These are phyloP conservation scores for Heliopora coerulea DNA, from an alignment of 92 coral and sea anemone species.

Conservation along the genomic window DNA sequence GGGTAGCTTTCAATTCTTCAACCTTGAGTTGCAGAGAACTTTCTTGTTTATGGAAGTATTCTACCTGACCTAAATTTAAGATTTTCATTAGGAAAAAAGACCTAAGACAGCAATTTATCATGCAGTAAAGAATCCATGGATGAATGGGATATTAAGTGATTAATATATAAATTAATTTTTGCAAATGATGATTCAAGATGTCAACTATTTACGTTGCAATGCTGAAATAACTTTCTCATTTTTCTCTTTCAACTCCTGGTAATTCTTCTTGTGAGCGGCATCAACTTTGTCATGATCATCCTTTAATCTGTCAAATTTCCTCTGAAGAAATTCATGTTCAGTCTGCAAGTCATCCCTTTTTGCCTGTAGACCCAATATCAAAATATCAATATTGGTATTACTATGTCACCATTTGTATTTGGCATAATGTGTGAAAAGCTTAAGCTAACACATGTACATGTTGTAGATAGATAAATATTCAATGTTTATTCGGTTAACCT, in stretches of 20 bases:
- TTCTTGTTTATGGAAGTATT: conserved; percentile 22
- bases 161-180: too few species aligned
- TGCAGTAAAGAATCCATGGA: too few species aligned
- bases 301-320: conserved; percentile 24
- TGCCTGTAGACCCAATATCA: not conserved
- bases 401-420: too few species aligned
- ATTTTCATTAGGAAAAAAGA: too few species aligned
- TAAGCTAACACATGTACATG: too few species aligned
- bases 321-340: conserved; percentile 20
- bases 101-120: too few species aligned
- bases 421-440: too few species aligned
- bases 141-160: too few species aligned
- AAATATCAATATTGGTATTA: not conserved
- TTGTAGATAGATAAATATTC: too few species aligned
- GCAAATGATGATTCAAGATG: too few species aligned
- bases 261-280: conserved; percentile 1
- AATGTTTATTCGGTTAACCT: too few species aligned
- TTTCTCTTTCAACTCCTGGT: conserved; percentile 8
- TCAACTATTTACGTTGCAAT: conserved; percentile 21
- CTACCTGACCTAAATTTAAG: conserved; percentile 31
- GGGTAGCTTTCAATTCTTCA: not conserved
- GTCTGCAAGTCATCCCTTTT: conserved; percentile 13
- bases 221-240: conserved; percentile 18
- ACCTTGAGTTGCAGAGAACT: conserved; percentile 11
- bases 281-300: conserved; percentile 18